Percentiles rank a stretch among this genome's conserved stretches.
These are phyloP conservation scores for Cettia cetti DNA, from an alignment of 2,113 vertebrate species.

Conservation along the genomic window DNA sequence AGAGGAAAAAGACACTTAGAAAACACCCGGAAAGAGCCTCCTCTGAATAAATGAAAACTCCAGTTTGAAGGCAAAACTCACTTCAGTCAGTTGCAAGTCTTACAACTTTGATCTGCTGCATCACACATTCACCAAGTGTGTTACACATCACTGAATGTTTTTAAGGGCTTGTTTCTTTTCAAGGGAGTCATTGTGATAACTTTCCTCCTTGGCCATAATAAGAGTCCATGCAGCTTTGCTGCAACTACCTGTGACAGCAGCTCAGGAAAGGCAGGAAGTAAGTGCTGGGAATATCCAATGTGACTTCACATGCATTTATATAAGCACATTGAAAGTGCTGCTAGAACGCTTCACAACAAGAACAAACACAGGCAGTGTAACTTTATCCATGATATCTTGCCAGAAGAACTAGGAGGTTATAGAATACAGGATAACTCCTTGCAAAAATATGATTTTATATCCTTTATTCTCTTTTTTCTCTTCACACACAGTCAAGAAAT, in stretches of 20 bases:
- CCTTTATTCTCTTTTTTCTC: not conserved
- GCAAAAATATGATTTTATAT: not conserved
- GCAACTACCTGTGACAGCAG: not conserved
- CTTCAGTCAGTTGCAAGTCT: not conserved
- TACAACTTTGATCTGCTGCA: not conserved
- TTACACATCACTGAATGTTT: not conserved
- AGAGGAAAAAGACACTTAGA: not conserved
- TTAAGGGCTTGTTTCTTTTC: not conserved
- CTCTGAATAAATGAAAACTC: not conserved
- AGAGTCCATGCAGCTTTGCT: not conserved
- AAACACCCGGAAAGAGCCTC: not conserved
- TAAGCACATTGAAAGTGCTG: not conserved
- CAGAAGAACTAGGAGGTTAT: not conserved
- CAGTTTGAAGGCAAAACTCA: not conserved
- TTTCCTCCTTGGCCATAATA: not conserved
- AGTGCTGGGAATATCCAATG: not conserved
- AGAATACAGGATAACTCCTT: not conserved
- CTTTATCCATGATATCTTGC: not conserved
- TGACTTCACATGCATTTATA: not conserved
- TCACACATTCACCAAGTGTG: accelerated
- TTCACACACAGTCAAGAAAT: not conserved
- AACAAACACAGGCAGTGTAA: not conserved
- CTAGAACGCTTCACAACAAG: not conserved
- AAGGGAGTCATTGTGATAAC: not conserved
- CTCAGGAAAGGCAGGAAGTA: not conserved